Evolutionary conservation across 2,888 invertebrate species (phyloP).

Genomic region (Drosophila colorata): DNA sequence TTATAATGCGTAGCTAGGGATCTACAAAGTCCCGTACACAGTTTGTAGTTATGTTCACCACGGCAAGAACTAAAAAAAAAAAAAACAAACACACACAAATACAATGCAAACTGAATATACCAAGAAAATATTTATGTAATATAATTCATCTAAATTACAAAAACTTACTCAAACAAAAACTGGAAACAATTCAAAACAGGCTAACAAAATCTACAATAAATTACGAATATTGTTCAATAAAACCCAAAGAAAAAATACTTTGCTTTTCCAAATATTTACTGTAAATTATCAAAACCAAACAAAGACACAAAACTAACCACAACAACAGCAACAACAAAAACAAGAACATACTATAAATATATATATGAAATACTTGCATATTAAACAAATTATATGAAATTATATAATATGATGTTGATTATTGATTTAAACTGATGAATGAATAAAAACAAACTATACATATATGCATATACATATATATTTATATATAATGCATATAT

Average conservation of each 20-base stretch:
- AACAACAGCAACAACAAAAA: constrained; percentile 62
- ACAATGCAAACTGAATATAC: constrained; percentile 66
- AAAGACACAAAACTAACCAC: constrained; percentile 56
- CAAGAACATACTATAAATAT: constrained; percentile 62
- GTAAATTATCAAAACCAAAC: constrained; percentile 64
- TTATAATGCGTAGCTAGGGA: constrained; percentile 69
- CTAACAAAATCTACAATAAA: constrained; percentile 52
- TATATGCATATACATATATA: constrained; percentile 42
- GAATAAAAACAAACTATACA: constrained; percentile 71
- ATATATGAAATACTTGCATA: constrained; percentile 70
- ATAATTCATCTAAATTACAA: constrained; percentile 76
- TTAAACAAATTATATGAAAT: constrained; percentile 78
- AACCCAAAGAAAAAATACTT: constrained; percentile 50
- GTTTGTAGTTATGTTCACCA: constrained; percentile 79
- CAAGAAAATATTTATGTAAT: constrained; percentile 73
- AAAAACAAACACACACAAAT: constrained; percentile 42
- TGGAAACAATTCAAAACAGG: constrained; percentile 36
- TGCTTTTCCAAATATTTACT: constrained; percentile 74
- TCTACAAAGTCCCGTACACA: constrained; percentile 53
- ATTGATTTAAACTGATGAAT: constrained; percentile 74
- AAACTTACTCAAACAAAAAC: constrained; percentile 9
- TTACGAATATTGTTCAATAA: constrained; percentile 67
- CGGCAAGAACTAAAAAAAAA: constrained; percentile 29
- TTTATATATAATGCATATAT: constrained; percentile 3
- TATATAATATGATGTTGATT: constrained; percentile 81